Evolutionary conservation across 2,888 invertebrate genomes (phyloP).

Genomic region (Acanthosoma haemorrhoidale): DNA sequence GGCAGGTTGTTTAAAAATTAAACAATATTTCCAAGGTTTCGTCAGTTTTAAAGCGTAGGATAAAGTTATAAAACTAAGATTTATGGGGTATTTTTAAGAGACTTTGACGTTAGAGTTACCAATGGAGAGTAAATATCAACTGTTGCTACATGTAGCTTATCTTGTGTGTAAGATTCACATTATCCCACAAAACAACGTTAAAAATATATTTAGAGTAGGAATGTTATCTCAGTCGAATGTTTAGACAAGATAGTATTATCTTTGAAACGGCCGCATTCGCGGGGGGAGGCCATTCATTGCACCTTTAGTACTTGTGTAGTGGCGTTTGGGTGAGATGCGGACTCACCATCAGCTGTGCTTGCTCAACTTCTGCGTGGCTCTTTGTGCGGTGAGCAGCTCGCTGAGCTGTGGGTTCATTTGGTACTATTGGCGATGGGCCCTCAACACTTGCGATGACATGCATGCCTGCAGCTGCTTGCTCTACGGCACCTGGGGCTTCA

Average conservation of each 20-base stretch:
- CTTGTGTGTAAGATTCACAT: not conserved
- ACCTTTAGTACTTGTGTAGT: not conserved
- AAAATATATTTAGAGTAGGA: slow-evolving; percentile 17
- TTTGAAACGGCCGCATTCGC: not conserved
- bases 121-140: not conserved
- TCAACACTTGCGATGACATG: slow-evolving; percentile 45
- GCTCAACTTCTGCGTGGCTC: slow-evolving; percentile 32
- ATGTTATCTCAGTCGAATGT: slow-evolving; percentile 18
- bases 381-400: slow-evolving; percentile 43
- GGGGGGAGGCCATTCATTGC: not conserved
- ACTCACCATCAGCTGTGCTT: slow-evolving; percentile 34
- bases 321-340: slow-evolving; percentile 27
- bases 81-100: too few species aligned
- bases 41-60: too few species aligned
- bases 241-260: slow-evolving; percentile 21
- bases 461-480: slow-evolving; percentile 47
- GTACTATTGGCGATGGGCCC: slow-evolving; percentile 47
- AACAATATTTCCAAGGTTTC: too few species aligned
- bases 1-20: too few species aligned
- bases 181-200: not conserved
- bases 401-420: slow-evolving; percentile 43
- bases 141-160: not conserved
- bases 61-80: too few species aligned
- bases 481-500: slow-evolving; percentile 46
- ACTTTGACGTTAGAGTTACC: too few species aligned